Evolutionary conservation across 64 coral and sea anemone genomes (phyloP).

Genomic region (Montipora foliosa): DNA sequence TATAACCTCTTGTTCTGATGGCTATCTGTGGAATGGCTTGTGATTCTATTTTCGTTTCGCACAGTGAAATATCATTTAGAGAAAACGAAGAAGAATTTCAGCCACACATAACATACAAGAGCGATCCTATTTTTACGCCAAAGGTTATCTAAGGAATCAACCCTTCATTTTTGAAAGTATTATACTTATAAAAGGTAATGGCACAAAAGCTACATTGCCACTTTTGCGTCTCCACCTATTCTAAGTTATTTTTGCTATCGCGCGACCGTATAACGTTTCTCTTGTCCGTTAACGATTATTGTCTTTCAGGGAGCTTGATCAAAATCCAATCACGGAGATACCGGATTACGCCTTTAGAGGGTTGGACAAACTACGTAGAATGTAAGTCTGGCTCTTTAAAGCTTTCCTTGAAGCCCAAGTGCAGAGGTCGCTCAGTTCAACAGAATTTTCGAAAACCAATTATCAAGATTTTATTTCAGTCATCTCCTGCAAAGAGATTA

Average conservation of each 20-base stretch:
- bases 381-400: conserved; percentile 39
- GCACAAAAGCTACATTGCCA: not conserved
- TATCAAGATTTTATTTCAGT: not conserved
- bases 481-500: not conserved
- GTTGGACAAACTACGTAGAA: not conserved
- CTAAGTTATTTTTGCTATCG: not conserved
- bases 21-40: too few relatives aligned
- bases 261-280: not conserved
- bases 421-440: not conserved
- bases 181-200: not conserved
- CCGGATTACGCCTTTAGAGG: conserved; percentile 57
- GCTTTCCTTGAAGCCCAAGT: not conserved
- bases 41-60: too few relatives aligned
- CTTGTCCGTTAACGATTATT: not conserved
- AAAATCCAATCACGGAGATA: conserved; percentile 50
- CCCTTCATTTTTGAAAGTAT: too few relatives aligned
- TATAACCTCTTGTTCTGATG: too few relatives aligned
- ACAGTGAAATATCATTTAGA: too few relatives aligned
- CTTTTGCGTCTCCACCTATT: not conserved
- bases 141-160: too few relatives aligned
- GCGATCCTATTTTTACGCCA: too few relatives aligned
- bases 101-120: too few relatives aligned
- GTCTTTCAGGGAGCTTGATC: conserved; percentile 39
- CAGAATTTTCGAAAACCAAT: not conserved
- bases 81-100: too few relatives aligned